Evolutionary conservation across 2,113 vertebrate genomes (phyloP).

Genomic region (Pogonocichla stellata): DNA sequence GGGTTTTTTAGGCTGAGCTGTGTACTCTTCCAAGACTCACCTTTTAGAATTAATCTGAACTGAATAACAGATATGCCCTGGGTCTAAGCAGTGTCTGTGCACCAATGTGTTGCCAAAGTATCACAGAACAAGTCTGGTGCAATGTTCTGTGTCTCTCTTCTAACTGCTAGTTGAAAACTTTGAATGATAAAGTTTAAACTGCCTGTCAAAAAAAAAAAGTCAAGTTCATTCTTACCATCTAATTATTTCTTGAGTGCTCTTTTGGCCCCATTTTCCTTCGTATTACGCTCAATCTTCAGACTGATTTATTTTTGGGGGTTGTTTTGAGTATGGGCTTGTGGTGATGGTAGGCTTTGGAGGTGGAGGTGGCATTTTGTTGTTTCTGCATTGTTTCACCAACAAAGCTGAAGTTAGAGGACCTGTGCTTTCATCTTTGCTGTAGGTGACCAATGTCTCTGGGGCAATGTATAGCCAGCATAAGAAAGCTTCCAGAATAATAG

Average conservation of each 20-base stretch:
- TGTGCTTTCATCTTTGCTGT: neutral
- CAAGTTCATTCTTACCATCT: neutral
- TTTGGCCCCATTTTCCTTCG: neutral
- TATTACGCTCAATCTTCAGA: neutral
- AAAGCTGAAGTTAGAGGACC: neutral
- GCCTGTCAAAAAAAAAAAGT: neutral
- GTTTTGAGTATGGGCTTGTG: fast-evolving
- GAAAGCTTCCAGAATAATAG: neutral
- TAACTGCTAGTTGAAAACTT: neutral
- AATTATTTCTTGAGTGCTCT: neutral
- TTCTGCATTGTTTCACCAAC: neutral
- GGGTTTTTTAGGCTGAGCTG: neutral
- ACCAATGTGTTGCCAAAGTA: neutral
- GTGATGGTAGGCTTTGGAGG: neutral
- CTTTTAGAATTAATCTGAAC: neutral
- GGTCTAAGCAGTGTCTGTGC: neutral
- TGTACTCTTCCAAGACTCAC: neutral
- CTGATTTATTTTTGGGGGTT: neutral
- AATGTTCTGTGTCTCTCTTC: neutral
- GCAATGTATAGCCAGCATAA: neutral
- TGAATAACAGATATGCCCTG: neutral
- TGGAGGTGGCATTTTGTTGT: neutral
- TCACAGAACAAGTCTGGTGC: neutral
- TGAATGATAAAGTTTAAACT: neutral
- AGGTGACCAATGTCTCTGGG: neutral